A percentile compares a stretch with the other conserved stretches of the same genome.
phyloP scores from a whole-genome alignment of 2,888 invertebrate species.

The Chaetogeoica ovagalla region DNA sequence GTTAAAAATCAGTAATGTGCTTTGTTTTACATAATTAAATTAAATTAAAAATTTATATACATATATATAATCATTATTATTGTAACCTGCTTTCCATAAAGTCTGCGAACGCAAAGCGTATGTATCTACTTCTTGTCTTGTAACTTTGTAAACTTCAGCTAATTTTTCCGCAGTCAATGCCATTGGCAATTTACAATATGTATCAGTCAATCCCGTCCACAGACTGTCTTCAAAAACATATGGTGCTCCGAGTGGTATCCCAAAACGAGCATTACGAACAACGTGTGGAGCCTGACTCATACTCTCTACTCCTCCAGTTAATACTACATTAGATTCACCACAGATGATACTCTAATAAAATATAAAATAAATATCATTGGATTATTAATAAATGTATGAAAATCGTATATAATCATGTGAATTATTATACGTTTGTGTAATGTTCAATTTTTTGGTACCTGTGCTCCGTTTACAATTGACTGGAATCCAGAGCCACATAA shows the following conservation, averaged over 20 bases:
- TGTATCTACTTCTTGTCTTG: constrained; percentile 80
- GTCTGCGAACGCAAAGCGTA: constrained; percentile 85
- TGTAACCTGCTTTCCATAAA: constrained; percentile 78
- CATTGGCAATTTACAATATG: constrained; percentile 90
- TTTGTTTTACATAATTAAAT: too few relatives aligned
- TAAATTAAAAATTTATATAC: too few relatives aligned
- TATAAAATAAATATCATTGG: constrained; percentile 48
- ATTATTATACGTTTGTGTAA: constrained; percentile 6
- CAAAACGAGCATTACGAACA: constrained; percentile 83
- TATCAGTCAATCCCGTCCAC: constrained; percentile 87
- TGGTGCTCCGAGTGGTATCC: constrained; percentile 78
- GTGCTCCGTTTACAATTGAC: constrained; percentile 85
- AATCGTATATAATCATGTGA: neutral
- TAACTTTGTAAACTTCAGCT: constrained; percentile 80
- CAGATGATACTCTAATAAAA: constrained; percentile 76
- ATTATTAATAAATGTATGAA: neutral
- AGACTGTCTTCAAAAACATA: constrained; percentile 83
- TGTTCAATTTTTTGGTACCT: constrained; percentile 64
- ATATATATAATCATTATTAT: neutral
- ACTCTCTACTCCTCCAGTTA: constrained; percentile 92
- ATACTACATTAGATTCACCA: constrained; percentile 80
- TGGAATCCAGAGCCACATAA: constrained; percentile 98
- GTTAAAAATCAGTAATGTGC: neutral
- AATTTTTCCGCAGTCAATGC: constrained; percentile 93
- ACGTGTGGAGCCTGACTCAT: constrained; percentile 93